phyloP scores from a whole-genome alignment of 1,140 invertebrate genomes.

The Myzus persicae region DNA sequence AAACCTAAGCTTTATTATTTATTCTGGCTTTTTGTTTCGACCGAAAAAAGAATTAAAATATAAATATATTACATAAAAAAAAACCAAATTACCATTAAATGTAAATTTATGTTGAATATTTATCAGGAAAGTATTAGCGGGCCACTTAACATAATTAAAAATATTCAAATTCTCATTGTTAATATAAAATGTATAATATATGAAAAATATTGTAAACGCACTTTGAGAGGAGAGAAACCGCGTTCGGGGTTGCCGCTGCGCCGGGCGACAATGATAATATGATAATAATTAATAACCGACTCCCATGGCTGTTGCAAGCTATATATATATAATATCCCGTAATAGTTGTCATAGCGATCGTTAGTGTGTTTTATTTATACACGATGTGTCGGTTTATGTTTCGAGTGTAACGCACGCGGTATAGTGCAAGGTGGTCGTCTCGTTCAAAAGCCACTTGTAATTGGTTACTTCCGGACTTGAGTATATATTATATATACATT shows the following conservation, averaged over 20 bases:
- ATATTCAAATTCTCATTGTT: constrained; percentile 55
- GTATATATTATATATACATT: background rate
- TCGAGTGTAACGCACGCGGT: background rate
- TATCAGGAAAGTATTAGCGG: constrained; percentile 46
- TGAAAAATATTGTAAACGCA: background rate
- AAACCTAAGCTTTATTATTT: background rate
- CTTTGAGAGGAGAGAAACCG: background rate
- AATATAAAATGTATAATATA: constrained; percentile 20
- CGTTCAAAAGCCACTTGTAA: constrained; percentile 24
- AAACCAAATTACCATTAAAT: constrained; percentile 54
- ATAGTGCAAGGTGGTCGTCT: background rate
- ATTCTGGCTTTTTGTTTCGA: constrained; percentile 38
- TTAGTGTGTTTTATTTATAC: background rate
- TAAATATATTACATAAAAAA: background rate
- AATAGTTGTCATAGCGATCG: background rate
- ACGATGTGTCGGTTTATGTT: background rate
- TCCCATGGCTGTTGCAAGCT: background rate
- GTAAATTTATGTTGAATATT: constrained; percentile 54
- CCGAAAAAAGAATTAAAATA: background rate
- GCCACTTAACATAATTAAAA: constrained; percentile 55
- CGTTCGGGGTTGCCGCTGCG: background rate
- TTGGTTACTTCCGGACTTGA: constrained; percentile 38
- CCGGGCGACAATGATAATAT: background rate
- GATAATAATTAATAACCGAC: background rate
- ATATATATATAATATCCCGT: background rate